Evolutionary conservation across 92 coral and sea anemone species (phyloP).

Genomic region (Parazoanthus atlanticus): DNA sequence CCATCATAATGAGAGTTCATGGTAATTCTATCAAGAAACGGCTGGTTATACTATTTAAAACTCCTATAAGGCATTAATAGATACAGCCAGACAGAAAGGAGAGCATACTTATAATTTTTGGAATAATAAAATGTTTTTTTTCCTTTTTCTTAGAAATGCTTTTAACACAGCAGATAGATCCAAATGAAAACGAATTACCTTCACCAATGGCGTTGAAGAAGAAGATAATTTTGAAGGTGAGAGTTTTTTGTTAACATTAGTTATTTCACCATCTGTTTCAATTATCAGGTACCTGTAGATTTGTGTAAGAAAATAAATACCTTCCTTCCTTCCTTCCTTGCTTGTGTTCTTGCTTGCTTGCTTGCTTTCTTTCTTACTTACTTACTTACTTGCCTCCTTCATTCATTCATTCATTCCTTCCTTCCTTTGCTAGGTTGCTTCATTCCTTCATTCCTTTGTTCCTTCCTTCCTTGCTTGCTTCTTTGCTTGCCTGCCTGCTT

Average conservation of each 20-base stretch:
- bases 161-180: constrained; percentile 78
- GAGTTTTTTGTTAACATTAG: background rate
- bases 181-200: constrained; percentile 76
- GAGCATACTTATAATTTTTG: too few species aligned
- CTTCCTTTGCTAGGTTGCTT: background rate
- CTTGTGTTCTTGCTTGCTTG: too few species aligned
- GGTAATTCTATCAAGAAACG: too few species aligned
- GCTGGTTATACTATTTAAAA: too few species aligned
- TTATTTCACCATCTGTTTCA: background rate
- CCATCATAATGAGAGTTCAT: too few species aligned
- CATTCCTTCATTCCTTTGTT: background rate
- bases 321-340: too few species aligned
- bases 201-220: constrained; percentile 82
- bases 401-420: background rate
- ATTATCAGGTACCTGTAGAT: background rate
- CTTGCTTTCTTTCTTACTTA: too few species aligned
- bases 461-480: too few species aligned
- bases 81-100: too few species aligned
- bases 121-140: background rate
- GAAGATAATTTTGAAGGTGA: constrained; percentile 93
- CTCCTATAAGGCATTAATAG: too few species aligned
- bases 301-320: too few species aligned
- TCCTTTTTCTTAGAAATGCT: constrained; percentile 61
- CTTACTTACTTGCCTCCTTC: too few species aligned
- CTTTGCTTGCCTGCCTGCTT: background rate